Conservation (phyloP, 2,797 vertebrate genomes). For the Aplochiton taeniatus region DNA sequence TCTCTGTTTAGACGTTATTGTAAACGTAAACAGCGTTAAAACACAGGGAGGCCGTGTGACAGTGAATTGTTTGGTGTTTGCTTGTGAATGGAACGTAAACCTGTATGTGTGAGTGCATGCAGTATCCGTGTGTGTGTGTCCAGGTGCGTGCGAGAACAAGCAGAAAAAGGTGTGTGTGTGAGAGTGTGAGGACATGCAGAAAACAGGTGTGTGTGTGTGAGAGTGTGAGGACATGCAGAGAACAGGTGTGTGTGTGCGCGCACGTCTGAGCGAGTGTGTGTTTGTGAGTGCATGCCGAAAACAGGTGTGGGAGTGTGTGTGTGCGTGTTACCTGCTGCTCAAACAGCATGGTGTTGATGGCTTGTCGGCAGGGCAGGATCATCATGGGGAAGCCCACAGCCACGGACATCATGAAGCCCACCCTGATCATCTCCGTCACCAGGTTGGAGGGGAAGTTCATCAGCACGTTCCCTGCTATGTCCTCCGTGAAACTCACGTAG, state of each 20-base stretch:
- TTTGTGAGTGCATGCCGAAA: background rate
- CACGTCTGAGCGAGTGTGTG: background rate
- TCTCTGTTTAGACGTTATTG: no score
- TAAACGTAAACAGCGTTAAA: no score
- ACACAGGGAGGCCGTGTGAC: no score
- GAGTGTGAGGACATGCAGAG: background rate
- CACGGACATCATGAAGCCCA: constrained; percentile 98
- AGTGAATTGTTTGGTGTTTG: no score
- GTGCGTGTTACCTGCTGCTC: constrained; percentile 89
- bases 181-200: background rate
- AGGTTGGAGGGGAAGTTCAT: constrained; percentile 98
- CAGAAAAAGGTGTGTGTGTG: background rate
- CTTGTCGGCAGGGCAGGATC: constrained; percentile 97
- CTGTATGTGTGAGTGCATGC: no score
- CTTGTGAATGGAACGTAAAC: background rate
- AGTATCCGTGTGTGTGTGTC: no score
- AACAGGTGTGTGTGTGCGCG: background rate
- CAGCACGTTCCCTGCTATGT: constrained; percentile 92
- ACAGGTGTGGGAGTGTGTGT: background rate
- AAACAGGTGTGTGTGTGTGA: constrained; percentile 7
- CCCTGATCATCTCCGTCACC: constrained; percentile 93
- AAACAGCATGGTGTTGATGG: constrained; percentile 95
- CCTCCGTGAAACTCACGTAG: constrained; percentile 93
- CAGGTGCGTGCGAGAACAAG: background rate
- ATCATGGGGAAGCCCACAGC: constrained; percentile 98